Base-by-base conservation (phyloP, 1,140 invertebrate genomes). In the Megalonaias nervosa region DNA sequence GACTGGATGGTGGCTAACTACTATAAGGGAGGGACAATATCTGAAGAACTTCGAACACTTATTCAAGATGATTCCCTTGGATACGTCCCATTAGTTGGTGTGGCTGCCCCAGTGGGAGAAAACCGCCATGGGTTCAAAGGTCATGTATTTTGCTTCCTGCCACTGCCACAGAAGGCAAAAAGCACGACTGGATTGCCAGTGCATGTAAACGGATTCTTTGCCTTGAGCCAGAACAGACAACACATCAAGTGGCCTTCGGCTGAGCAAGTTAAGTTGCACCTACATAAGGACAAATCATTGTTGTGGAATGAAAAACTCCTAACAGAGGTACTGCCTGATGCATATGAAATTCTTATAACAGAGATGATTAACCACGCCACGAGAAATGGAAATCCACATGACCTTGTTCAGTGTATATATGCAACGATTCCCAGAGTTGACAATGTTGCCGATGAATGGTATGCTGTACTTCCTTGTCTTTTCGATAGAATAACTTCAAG, bases 101-200 rank as follows among this genome's bases (percentile, higher is more conserved):
- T 77, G 3, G 75, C 75, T 15, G 26, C 55, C 14, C 75, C 56
- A 38, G 26, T 77, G 21, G 12, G 21, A 31, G 38, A 13, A 5
- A 21, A 21, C 38, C 9, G 13, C 15, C 19, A 65, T 55, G 23
- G 12, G 9, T 31, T 58, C 57, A 65, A 77, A 56, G 75, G 75
- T 21, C 85, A 86, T 48, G 60, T 87, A 1, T 89, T 87, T 72
- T 87, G 86, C 71, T 86, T 86, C 67, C 65, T 89, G 15, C 88
- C 88, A 19, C 79, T 88, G 16, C 85, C 85, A 31, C 68, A 82
- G 23, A 69, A 80, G 57, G 60, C 67, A 17, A 48, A 68, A 23
- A 81, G 70, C 61, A 66, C 64, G n/a, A 84, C 85, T 0, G 87
- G 87, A 4, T 77, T 88, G 31, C 86, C 86, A 13, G 75, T 88